phyloP scores from a whole-genome alignment of 1,140 invertebrate genomes.

The Rhagoletis zephyria region DNA sequence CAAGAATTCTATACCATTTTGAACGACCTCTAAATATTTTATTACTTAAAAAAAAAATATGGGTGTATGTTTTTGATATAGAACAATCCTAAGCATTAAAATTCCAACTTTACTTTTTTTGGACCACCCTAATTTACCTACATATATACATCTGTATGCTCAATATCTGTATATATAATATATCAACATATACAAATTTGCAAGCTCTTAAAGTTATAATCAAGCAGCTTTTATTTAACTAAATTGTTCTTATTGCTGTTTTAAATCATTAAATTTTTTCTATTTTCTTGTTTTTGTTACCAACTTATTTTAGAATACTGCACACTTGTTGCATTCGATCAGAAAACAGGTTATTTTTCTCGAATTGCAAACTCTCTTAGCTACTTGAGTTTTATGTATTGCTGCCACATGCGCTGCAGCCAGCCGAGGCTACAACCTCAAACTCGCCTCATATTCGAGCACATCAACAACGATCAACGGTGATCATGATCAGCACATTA shows the following conservation, averaged over 20 bases:
- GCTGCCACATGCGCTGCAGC: conserved; percentile 9
- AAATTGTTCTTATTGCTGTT: neutral
- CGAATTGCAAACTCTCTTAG: neutral
- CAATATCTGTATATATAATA: too few species aligned
- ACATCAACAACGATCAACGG: conserved; percentile 1
- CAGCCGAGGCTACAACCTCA: neutral
- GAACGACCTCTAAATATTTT: too few species aligned
- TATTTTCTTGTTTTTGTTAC: neutral
- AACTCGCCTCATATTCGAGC: neutral
- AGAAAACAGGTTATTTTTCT: conserved; percentile 22
- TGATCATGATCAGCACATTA: conserved; percentile 51
- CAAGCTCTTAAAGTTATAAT: neutral
- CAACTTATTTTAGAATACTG: conserved; percentile 26
- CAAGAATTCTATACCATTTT: too few species aligned
- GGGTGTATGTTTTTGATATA: too few species aligned
- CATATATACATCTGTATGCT: neutral
- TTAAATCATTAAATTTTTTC: too few species aligned
- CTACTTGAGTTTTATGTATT: neutral
- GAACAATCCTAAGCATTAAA: too few species aligned
- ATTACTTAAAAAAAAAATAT: too few species aligned
- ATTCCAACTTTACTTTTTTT: too few species aligned
- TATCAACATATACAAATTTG: neutral
- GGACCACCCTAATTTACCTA: too few species aligned
- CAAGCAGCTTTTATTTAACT: neutral
- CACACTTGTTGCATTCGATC: neutral